phyloP scores from a whole-genome alignment of 2,113 vertebrate species.

The Cynopterus brachyotis region DNA sequence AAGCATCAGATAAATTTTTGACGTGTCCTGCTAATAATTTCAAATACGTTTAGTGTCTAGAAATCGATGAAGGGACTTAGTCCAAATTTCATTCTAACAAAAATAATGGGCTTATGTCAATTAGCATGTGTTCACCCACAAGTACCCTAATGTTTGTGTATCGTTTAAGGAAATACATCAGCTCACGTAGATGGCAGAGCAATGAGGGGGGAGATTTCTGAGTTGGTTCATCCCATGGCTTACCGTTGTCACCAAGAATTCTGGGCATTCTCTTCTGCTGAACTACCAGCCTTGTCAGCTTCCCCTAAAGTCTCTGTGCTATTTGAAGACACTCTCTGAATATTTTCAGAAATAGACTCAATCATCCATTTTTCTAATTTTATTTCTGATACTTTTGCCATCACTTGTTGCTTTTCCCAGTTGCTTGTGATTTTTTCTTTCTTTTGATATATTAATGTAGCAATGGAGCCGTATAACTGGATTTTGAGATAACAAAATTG shows the following conservation, averaged over 20 bases:
- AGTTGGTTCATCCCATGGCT: background rate
- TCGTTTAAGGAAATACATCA: background rate
- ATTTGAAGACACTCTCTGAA: background rate
- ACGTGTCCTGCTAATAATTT: constrained; percentile 25
- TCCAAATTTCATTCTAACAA: background rate
- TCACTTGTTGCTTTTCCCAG: background rate
- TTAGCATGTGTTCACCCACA: background rate
- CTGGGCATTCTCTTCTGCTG: background rate
- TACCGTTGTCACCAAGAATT: background rate
- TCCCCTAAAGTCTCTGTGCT: background rate
- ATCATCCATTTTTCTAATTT: background rate
- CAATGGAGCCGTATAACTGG: background rate
- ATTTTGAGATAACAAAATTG: background rate
- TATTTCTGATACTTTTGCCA: background rate
- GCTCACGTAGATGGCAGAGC: background rate
- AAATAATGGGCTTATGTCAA: background rate
- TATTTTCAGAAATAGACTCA: background rate
- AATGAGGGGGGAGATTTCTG: background rate
- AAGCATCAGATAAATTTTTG: background rate
- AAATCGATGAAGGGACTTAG: background rate
- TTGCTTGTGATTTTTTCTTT: background rate
- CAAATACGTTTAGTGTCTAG: background rate
- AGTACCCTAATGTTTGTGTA: background rate
- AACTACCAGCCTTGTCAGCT: background rate
- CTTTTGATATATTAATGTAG: background rate